Evolutionary conservation across 2,113 vertebrate species (phyloP).

Genomic region (Rhinogobius similis): DNA sequence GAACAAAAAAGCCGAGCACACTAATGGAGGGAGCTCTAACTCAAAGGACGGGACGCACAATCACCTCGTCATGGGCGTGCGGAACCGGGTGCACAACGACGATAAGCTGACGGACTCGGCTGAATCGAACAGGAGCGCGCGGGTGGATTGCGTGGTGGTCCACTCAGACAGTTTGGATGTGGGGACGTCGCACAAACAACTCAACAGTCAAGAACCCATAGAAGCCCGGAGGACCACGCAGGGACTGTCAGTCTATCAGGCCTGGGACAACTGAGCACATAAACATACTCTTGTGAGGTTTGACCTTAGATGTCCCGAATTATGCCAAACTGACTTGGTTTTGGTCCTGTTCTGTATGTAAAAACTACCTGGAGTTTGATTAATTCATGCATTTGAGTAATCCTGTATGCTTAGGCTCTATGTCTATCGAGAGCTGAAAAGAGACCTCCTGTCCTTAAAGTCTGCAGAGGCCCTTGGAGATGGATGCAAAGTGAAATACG

Average conservation of each 20-base stretch:
- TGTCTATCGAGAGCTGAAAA: too few relatives aligned
- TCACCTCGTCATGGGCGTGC: constrained; percentile 48
- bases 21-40: neutral
- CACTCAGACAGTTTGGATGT: constrained; percentile 49
- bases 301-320: neutral
- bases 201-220: constrained; percentile 29
- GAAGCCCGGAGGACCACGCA: constrained; percentile 46
- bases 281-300: neutral
- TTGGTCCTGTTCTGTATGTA: neutral
- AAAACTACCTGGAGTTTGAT: neutral
- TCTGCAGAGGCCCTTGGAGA: too few relatives aligned
- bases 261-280: constrained; percentile 68
- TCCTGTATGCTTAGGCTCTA: too few relatives aligned
- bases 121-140: constrained; percentile 33
- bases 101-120: constrained; percentile 42
- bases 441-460: too few relatives aligned
- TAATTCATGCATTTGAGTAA: too few relatives aligned
- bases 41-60: constrained; percentile 47
- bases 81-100: constrained; percentile 73
- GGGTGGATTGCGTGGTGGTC: constrained; percentile 32
- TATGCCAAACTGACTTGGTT: too few relatives aligned
- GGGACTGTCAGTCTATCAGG: constrained; percentile 66
- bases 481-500: too few relatives aligned
- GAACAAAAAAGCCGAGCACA: constrained; percentile 3
- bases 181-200: constrained; percentile 34